These are phyloP conservation scores for Coronaproctus castanopsis DNA, from an alignment of 2,888 invertebrate genomes.

Conservation along the genomic window DNA sequence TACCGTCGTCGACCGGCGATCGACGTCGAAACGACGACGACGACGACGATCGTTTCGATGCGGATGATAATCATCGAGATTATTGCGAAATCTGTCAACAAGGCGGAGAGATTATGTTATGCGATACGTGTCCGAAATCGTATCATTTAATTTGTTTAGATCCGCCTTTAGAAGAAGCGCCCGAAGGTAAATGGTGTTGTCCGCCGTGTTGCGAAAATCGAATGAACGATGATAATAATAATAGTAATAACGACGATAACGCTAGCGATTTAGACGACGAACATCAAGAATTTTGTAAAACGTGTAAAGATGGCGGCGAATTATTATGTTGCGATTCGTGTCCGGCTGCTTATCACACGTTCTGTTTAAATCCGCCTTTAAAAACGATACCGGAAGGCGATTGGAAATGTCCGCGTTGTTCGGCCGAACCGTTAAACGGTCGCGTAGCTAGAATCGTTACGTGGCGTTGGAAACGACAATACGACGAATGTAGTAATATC, in stretches of 20 bases:
- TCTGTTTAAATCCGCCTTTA: constrained; percentile 85
- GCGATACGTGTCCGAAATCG: constrained; percentile 96
- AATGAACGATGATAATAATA: not conserved
- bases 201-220: constrained; percentile 58
- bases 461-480: constrained; percentile 59
- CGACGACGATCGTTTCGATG: constrained; percentile 35
- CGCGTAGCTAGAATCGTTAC: constrained; percentile 82
- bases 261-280: constrained; percentile 73
- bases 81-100: constrained; percentile 99
- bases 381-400: constrained; percentile 87
- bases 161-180: constrained; percentile 93
- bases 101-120: constrained; percentile 97
- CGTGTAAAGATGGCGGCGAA: constrained; percentile 94
- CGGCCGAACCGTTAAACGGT: constrained; percentile 36
- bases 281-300: constrained; percentile 91
- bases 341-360: constrained; percentile 88
- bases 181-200: constrained; percentile 92
- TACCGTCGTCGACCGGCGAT: constrained; percentile 40
- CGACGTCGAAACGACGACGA: constrained; percentile 32
- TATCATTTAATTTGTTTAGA: constrained; percentile 97
- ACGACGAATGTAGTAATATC: constrained; percentile 26
- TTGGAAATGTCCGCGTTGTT: constrained; percentile 95
- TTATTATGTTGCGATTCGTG: constrained; percentile 90
- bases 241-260: constrained; percentile 33
- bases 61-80: constrained; percentile 71